These are phyloP conservation scores for Sandelia bainsii DNA, from an alignment of 2,797 vertebrate genomes.

Conservation along the genomic window DNA sequence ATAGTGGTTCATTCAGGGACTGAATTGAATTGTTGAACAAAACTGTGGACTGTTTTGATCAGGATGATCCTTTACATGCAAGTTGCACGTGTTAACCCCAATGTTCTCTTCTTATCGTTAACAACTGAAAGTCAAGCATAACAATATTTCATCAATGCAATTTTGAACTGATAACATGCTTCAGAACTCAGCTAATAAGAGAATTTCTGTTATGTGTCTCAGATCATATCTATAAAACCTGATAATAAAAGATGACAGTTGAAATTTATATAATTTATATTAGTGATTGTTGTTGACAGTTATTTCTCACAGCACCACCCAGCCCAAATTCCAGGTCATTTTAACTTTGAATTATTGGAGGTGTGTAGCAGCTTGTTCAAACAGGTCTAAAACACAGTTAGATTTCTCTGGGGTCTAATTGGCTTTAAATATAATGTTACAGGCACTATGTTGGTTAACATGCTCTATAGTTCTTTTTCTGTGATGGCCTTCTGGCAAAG, in stretches of 20 bases:
- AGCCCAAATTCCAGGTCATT: too few species aligned
- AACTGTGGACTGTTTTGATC: neutral
- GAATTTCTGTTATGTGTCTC: too few species aligned
- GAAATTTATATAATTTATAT: too few species aligned
- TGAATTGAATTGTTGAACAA: neutral
- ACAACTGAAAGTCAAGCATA: neutral
- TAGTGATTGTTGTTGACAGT: too few species aligned
- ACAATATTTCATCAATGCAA: neutral
- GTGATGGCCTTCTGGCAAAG: neutral
- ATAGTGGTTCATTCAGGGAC: neutral
- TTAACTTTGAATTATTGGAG: too few species aligned
- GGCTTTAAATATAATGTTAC: neutral
- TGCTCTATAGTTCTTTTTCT: neutral
- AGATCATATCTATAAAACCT: too few species aligned
- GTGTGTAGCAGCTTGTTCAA: too few species aligned
- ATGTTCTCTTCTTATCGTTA: neutral
- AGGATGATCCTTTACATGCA: neutral
- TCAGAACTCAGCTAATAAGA: too few species aligned
- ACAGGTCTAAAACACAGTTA: neutral
- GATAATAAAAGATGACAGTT: too few species aligned
- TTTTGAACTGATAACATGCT: too few species aligned
- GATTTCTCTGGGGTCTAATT: neutral
- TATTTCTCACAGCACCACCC: too few species aligned
- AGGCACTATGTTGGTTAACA: too few species aligned
- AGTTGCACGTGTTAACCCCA: neutral